Percentiles rank a stretch among this genome's conserved stretches.
These are phyloP conservation scores for Crypturellus undulatus DNA, from an alignment of 2,113 vertebrate genomes.

Conservation along the genomic window DNA sequence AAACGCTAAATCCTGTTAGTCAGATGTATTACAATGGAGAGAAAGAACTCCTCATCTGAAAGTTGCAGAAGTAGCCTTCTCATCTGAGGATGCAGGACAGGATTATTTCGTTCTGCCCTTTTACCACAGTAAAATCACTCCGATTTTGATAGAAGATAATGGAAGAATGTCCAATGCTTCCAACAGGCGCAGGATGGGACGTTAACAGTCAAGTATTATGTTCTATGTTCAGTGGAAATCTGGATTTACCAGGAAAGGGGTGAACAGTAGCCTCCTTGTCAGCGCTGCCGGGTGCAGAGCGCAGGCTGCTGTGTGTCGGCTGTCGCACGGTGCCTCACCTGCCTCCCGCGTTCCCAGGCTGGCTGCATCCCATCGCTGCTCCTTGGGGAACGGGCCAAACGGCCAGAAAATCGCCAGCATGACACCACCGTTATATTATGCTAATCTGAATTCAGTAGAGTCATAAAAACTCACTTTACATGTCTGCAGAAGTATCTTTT, in stretches of 20 bases:
- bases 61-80: background rate
- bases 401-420: background rate
- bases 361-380: background rate
- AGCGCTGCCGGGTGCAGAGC: background rate
- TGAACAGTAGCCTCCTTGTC: background rate
- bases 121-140: background rate
- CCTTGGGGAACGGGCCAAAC: rapidly evolving
- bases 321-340: rapidly evolving
- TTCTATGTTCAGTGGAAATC: background rate
- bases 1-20: conserved; percentile 39
- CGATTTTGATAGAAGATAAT: background rate
- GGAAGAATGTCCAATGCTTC: background rate
- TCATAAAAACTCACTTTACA: background rate
- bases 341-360: background rate
- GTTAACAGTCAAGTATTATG: rapidly evolving
- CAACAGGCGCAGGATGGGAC: background rate
- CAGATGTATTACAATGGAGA: background rate
- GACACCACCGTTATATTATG: background rate
- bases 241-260: background rate
- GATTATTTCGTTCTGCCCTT: background rate
- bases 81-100: background rate
- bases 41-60: background rate
- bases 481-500: background rate
- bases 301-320: rapidly evolving
- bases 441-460: background rate